Base-by-base conservation (phyloP, 2,888 invertebrate genomes). In the Holacanthella duospinosa region DNA sequence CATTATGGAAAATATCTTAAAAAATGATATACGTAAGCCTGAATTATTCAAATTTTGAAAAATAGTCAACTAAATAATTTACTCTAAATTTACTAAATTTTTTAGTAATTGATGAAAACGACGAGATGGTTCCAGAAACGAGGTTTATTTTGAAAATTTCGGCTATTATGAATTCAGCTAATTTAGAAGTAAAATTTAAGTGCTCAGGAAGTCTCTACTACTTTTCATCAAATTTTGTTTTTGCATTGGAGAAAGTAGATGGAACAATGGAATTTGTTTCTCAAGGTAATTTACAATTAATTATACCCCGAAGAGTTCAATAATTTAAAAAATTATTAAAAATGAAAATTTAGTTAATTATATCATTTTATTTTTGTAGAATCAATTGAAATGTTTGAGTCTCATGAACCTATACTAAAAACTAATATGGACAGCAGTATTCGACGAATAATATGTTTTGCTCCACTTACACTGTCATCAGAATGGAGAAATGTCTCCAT, bases 191-290 rank as follows among this genome's bases (percentile, higher is more conserved):
- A 29, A 62, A 63, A 21, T 55, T 72, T 36, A 66, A 65, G 48
- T 72, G 72, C 60, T 57, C 67, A 21, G 72, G 66, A 28, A 71
- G 66, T 44, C 60, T 71, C 28, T 72, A 68, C 62, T 72, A 63
- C 43, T 69, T 72, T 54, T 72, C 72, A 1, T 66, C 70, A 19
- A 71, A 69, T 58, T 62, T 71, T 19, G 61, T 71, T 0, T 72
- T 71, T 60, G 70, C 66, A 2, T 65, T 68, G 44, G 70, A 72
- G 63, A 68, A 64, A 56, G 55, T 25, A 6, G 70, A 72, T 44
- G 70, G 72, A 1, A 65, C 70, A 25, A 55, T 72, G 60, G 64
- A 64, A 61, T 64, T 66, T 55, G 63, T 65, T 1, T 62, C 65
- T 29, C 67, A 67, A 57, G 66, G 70, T 71, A 63, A n/a, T n/a